Evolutionary conservation across 2,113 vertebrate species (phyloP), one percentile per base, ranked within the genome.

Genomic region (Crocuta crocuta): DNA sequence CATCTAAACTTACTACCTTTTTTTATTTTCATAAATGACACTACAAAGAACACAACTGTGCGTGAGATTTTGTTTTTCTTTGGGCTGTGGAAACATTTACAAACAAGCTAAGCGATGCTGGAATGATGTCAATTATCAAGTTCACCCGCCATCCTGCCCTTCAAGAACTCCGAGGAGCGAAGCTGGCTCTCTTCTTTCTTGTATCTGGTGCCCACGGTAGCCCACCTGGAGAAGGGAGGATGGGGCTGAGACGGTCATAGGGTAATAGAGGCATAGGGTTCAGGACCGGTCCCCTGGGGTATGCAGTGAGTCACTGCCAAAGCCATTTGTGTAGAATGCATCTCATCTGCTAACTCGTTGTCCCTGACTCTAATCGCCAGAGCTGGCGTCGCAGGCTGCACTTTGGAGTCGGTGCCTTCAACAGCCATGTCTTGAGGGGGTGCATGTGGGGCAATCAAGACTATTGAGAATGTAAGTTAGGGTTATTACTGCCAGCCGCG

Each of bases 401-500:
- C 90, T 90, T 23, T 1, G 31, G 84, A 87, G 70, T 68, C 1
- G 0, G 21, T 0, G 5, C 83, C 66, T 89, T 74, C 83, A 61
- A 89, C 71, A 92, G 90, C 45, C 50, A 4, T 73, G 86, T 95
- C 97, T 96, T 91, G 17, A 48, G 88, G 90, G 83, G 84, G 65
- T 66, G 43, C 61, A 7, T 2, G 0, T 28, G 85, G 92, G 82
- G 68, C 85, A 23, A 91, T 96, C 45, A n/a, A 70, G 74, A 55
- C 92, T 65, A 55, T 89, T 92, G 74, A 79, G 93, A 96, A 85
- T 6, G 13, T 9, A 98, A 96, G 95, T 94, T 97, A 98, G 97
- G 97, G 98, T 97, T 96, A 98, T 95, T 95, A 94, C 97, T 98
- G 98, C 91, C 84, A 43, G 66, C 91, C 73, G n/a, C 31, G 33